These are phyloP conservation scores for Procambarus clarkii DNA, from an alignment of 1,140 invertebrate species.

Conservation along the genomic window DNA sequence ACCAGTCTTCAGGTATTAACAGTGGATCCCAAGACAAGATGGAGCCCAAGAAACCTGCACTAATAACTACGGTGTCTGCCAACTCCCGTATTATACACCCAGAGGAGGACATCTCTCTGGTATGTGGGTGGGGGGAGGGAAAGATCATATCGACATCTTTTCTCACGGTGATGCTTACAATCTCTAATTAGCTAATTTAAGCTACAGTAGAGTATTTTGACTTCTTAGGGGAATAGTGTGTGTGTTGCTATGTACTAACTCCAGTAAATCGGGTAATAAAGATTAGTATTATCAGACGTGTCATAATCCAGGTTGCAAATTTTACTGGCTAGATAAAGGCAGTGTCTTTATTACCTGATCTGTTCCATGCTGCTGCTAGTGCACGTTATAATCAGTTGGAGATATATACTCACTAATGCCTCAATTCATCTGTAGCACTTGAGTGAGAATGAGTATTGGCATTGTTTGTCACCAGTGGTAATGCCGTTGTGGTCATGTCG, in stretches of 20 bases:
- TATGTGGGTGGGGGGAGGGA: constrained; percentile 76
- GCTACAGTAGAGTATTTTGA: constrained; percentile 54
- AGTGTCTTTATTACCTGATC: constrained; percentile 57
- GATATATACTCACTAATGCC: constrained; percentile 64
- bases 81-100: constrained; percentile 96
- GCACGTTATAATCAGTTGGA: constrained; percentile 60
- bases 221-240: constrained; percentile 65
- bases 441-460: constrained; percentile 45
- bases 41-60: constrained; percentile 81
- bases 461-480: neutral
- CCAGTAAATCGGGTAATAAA: constrained; percentile 58
- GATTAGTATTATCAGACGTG: neutral
- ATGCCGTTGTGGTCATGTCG: neutral
- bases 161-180: constrained; percentile 62
- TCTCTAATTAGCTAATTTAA: constrained; percentile 49
- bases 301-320: neutral
- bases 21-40: constrained; percentile 66
- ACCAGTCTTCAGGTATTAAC: constrained; percentile 20
- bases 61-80: constrained; percentile 87
- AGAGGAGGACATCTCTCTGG: constrained; percentile 92
- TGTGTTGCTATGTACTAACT: constrained; percentile 67
- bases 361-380: constrained; percentile 49
- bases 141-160: neutral
- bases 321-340: neutral
- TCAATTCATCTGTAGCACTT: constrained; percentile 64